Evolutionary conservation across 2,888 invertebrate species (phyloP), one percentile per base, ranked within the genome.

Genomic region (Mimumesa dahlbomi): DNA sequence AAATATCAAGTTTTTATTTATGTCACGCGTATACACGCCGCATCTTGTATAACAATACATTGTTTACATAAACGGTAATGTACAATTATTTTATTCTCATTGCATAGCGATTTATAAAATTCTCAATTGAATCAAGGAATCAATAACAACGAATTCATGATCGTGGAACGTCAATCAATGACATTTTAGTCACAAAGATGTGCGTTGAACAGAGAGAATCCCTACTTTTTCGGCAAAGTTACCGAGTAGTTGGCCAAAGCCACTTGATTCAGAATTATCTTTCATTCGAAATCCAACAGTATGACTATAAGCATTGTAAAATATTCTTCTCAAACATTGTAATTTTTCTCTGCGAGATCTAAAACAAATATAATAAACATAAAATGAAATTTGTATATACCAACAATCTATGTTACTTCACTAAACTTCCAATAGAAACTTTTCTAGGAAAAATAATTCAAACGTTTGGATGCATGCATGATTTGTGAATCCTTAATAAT

Each of bases 281-380:
- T 91, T 91, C 84, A 91, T 90, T 77, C 90, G 91, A 72, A 91
- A 89, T 40, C 91, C 92, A 66, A 92, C 90, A 6, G 91, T 90
- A 56, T 91, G 89, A 79, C 90, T 90, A 82, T 93, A 93, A 46
- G 90, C 90, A 75, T 90, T 90, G 81, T 92, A 91, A 84, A 93
- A 93, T 63, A 91, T 86, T 77, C 90, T 88, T 69, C 93, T 89
- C n/a, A 93, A 90, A 57, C 90, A 88, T 49, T 91, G 89, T 67
- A 93, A 87, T 63, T 90, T 90, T 66, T 91, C 91, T 77, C 90
- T 91, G 58, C 92, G 90, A 63, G 90, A 87, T 77, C 89, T 91
- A 75, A 59, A 74, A 81, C n/a, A 54, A n/a, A 38, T 2, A 9
- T 34, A 18, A 59, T n/a, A n/a, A n/a, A n/a, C n/a, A n/a, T n/a